Conservation (phyloP, 2,888 invertebrate species). For the Rambutsinella grinnellia region DNA sequence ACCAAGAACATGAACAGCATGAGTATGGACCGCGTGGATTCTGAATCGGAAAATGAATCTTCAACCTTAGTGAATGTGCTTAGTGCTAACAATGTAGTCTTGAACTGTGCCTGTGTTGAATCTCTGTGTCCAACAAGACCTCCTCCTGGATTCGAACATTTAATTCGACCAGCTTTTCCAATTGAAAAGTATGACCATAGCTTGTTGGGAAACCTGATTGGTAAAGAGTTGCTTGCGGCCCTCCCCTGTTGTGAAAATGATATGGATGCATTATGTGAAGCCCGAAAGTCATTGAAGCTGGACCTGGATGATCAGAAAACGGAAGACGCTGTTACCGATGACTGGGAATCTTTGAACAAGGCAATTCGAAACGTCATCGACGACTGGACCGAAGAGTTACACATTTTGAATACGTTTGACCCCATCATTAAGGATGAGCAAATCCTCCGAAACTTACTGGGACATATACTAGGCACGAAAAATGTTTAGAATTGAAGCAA, state of each 20-base stretch:
- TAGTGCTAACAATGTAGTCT: too few species aligned
- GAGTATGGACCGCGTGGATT: too few species aligned
- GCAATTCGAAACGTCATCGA: slow-evolving; percentile 3
- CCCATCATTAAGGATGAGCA: too few species aligned
- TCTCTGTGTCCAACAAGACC: slow-evolving; percentile 17
- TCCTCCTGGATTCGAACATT: slow-evolving; percentile 40
- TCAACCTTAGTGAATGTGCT: too few species aligned
- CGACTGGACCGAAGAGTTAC: slow-evolving; percentile 36
- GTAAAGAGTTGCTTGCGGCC: background rate
- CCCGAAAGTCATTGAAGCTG: background rate
- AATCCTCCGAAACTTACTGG: too few species aligned
- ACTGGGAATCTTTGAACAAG: slow-evolving; percentile 22
- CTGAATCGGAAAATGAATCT: too few species aligned
- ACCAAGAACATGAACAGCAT: too few species aligned
- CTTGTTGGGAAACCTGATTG: slow-evolving; percentile 20
- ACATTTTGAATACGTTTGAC: too few species aligned
- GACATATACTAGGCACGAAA: too few species aligned
- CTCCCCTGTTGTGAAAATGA: slow-evolving; percentile 26
- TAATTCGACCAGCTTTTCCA: slow-evolving; percentile 28
- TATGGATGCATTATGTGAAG: slow-evolving; percentile 7
- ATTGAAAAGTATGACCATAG: slow-evolving; percentile 31
- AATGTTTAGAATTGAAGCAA: too few species aligned
- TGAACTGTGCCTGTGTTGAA: slow-evolving; percentile 9
- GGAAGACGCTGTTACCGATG: slow-evolving; percentile 14
- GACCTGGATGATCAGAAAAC: background rate